Percentiles rank a stretch among this genome's conserved stretches.
phyloP scores from a whole-genome alignment of 2,888 invertebrate species.

The Pelosia muscerda region DNA sequence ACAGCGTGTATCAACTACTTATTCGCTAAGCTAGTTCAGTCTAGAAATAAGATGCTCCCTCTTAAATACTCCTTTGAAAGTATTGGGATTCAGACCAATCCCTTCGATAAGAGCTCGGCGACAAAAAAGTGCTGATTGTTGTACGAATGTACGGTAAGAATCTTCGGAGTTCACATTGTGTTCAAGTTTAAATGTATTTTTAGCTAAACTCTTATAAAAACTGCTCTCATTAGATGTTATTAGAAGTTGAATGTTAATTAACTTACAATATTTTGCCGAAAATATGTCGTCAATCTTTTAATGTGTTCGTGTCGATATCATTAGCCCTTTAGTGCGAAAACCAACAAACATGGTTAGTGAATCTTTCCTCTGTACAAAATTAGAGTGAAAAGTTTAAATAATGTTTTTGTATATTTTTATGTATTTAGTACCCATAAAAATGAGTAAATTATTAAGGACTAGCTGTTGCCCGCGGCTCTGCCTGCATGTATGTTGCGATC shows the following conservation, averaged over 20 bases:
- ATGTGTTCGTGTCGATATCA: constrained; percentile 15
- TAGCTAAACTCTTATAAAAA: neutral
- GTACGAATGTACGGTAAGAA: too few species aligned
- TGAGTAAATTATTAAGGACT: too few species aligned
- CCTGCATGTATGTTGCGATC: too few species aligned
- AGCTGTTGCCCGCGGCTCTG: too few species aligned
- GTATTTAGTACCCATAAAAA: too few species aligned
- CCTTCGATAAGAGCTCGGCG: too few species aligned
- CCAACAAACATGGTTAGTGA: constrained; percentile 8
- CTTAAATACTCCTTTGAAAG: too few species aligned
- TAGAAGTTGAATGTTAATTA: constrained; percentile 14
- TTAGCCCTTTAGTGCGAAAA: constrained; percentile 18
- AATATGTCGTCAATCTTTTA: constrained; percentile 8
- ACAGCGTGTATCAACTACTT: too few species aligned
- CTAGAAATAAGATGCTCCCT: too few species aligned
- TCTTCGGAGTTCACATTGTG: neutral
- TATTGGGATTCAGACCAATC: too few species aligned
- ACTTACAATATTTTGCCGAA: constrained; percentile 10
- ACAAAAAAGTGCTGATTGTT: too few species aligned
- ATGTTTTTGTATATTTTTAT: neutral
- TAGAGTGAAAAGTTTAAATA: constrained; percentile 2
- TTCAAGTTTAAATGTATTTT: neutral
- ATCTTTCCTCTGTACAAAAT: constrained; percentile 8
- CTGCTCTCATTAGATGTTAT: neutral
- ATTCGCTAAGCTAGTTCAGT: too few species aligned